Evolutionary conservation across 2,888 invertebrate genomes (phyloP).

Genomic region (Sminthurides aquaticus): DNA sequence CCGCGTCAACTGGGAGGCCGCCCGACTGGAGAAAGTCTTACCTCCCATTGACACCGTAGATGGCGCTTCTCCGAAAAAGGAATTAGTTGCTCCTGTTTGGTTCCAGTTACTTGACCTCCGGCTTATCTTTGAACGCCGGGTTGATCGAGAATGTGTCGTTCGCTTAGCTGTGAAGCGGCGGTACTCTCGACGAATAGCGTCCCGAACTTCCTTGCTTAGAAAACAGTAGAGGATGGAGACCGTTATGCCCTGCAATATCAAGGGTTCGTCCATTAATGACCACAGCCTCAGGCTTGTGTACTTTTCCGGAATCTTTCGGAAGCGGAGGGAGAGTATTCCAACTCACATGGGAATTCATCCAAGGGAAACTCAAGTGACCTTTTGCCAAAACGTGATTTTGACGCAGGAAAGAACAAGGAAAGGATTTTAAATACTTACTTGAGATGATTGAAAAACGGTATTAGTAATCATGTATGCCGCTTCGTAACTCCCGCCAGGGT

Average conservation of each 20-base stretch:
- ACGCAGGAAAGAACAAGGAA: too few relatives aligned
- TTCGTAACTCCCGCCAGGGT: slow-evolving; percentile 35
- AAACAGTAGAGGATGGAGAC: slow-evolving; percentile 40
- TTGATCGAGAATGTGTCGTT: slow-evolving; percentile 19
- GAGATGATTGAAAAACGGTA: slow-evolving; percentile 35
- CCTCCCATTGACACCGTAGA: neutral
- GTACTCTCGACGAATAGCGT: slow-evolving; percentile 39
- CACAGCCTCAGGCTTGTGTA: too few relatives aligned
- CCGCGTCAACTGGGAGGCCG: slow-evolving; percentile 6
- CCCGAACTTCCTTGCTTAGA: slow-evolving; percentile 37
- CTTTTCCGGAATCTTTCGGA: too few relatives aligned
- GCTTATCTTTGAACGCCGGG: neutral
- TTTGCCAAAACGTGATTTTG: too few relatives aligned
- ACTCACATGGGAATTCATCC: too few relatives aligned
- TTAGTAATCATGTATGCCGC: slow-evolving; percentile 35
- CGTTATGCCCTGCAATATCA: slow-evolving; percentile 32
- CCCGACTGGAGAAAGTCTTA: neutral
- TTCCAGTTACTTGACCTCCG: slow-evolving; percentile 11
- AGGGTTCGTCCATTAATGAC: neutral
- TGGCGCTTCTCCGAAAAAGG: slow-evolving; percentile 11
- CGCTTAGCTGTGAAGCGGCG: slow-evolving; percentile 30
- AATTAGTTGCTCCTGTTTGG: slow-evolving; percentile 8
- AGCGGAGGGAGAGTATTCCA: too few relatives aligned
- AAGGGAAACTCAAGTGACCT: too few relatives aligned
- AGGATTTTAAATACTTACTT: too few relatives aligned